Percentiles rank a stretch among this genome's conserved stretches.
Evolutionary conservation across 2,888 invertebrate genomes (phyloP).

Genomic region (Cephonodes hylas): DNA sequence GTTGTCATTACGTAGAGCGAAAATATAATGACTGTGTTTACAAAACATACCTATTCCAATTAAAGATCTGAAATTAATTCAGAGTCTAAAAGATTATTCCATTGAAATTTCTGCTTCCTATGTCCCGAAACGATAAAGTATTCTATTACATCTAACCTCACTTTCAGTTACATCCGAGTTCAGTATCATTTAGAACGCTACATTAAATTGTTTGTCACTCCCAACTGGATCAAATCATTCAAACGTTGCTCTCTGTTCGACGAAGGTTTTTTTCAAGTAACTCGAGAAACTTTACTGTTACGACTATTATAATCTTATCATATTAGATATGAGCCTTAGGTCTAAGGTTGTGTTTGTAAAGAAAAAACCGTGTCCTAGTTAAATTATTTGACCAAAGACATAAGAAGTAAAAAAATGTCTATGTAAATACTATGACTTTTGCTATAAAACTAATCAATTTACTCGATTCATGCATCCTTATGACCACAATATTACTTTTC

Average conservation of each 20-base stretch:
- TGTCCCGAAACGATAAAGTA: constrained; percentile 1
- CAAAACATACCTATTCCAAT: background rate
- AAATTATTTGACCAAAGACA: no score
- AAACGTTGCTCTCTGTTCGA: background rate
- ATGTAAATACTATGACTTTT: no score
- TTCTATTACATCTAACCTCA: constrained; percentile 12
- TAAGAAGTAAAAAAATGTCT: no score
- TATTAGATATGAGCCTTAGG: background rate
- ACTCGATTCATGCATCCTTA: no score
- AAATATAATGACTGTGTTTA: no score
- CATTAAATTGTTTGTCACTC: constrained; percentile 6
- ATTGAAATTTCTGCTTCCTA: background rate
- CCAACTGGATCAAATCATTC: constrained; percentile 1
- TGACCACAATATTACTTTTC: no score
- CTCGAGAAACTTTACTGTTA: background rate
- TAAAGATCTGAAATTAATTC: background rate
- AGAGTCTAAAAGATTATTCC: background rate
- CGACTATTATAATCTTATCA: background rate
- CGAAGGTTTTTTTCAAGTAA: background rate
- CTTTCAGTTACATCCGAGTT: background rate
- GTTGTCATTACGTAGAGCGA: no score
- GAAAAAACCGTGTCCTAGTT: no score
- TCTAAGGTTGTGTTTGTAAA: no score
- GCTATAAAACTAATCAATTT: no score
- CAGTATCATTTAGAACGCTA: background rate